Evolutionary conservation across 2,888 invertebrate species (phyloP).

Genomic region (Cybosia mesomella): DNA sequence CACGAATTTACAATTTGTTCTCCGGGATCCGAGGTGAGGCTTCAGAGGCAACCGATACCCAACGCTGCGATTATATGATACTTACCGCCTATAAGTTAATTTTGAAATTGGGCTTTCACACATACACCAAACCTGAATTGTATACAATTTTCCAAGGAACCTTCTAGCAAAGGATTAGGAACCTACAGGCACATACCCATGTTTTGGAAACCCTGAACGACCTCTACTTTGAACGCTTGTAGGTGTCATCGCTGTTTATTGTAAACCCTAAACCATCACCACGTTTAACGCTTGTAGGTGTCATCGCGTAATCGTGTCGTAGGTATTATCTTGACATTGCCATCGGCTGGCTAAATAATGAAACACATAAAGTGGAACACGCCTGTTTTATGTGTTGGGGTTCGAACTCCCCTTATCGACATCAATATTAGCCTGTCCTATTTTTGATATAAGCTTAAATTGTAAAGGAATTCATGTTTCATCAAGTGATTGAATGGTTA

Average conservation of each 20-base stretch:
- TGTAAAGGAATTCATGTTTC: background rate
- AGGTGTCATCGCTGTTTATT: background rate
- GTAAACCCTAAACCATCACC: background rate
- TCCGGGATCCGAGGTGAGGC: too few relatives aligned
- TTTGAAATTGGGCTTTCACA: background rate
- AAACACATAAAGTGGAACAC: conserved; percentile 10
- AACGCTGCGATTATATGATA: background rate
- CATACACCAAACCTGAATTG: background rate
- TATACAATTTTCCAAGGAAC: background rate
- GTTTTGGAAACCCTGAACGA: background rate
- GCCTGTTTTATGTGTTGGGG: conserved; percentile 17
- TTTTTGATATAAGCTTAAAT: conserved; percentile 4
- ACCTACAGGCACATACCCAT: too few relatives aligned
- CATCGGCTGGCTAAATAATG: conserved; percentile 14
- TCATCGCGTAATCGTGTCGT: background rate
- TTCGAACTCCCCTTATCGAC: conserved; percentile 15
- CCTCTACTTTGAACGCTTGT: background rate
- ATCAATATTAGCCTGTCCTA: conserved; percentile 24
- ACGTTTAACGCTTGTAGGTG: background rate
- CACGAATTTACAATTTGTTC: background rate
- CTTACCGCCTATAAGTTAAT: background rate
- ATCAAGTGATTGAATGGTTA: background rate
- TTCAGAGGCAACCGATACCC: background rate
- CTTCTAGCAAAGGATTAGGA: too few relatives aligned
- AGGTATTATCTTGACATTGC: background rate